These are phyloP conservation scores for Aeoliscus strigatus DNA, from an alignment of 2,797 vertebrate genomes.

Conservation along the genomic window DNA sequence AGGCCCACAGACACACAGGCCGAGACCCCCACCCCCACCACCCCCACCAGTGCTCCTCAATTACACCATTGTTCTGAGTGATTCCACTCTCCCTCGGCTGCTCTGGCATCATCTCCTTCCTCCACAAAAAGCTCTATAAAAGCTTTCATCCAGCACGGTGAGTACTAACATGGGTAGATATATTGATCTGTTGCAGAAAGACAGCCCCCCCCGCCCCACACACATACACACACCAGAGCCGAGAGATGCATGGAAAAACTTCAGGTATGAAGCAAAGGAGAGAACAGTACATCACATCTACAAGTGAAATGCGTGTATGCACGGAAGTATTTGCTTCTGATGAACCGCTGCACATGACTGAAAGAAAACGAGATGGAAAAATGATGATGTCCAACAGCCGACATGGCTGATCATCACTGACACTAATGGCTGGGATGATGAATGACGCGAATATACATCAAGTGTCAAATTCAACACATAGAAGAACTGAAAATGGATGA, in stretches of 20 bases:
- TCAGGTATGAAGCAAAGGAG: conserved; percentile 5
- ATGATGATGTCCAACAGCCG: conserved; percentile 47
- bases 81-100: conserved; percentile 61
- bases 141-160: conserved; percentile 65
- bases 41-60: conserved; percentile 57
- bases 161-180: conserved; percentile 62
- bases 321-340: conserved; percentile 21
- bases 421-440: conserved; percentile 72
- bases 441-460: conserved; percentile 57
- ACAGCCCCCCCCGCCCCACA: conserved; percentile 45
- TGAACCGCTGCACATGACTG: conserved; percentile 26
- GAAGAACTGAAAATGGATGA: conserved; percentile 26
- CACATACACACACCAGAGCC: conserved; percentile 41
- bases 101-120: conserved; percentile 62
- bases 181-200: conserved; percentile 80
- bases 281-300: conserved; percentile 4
- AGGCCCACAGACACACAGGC: conserved; percentile 40
- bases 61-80: conserved; percentile 73
- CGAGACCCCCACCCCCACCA: conserved; percentile 37
- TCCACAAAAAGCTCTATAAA: conserved; percentile 73
- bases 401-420: conserved; percentile 66
- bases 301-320: not conserved
- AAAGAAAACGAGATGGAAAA: conserved; percentile 43
- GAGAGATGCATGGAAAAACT: conserved; percentile 49
- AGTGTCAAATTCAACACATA: conserved; percentile 29